Evolutionary conservation across 2,797 vertebrate genomes (phyloP).

Genomic region (Pipistrellus kuhlii): DNA sequence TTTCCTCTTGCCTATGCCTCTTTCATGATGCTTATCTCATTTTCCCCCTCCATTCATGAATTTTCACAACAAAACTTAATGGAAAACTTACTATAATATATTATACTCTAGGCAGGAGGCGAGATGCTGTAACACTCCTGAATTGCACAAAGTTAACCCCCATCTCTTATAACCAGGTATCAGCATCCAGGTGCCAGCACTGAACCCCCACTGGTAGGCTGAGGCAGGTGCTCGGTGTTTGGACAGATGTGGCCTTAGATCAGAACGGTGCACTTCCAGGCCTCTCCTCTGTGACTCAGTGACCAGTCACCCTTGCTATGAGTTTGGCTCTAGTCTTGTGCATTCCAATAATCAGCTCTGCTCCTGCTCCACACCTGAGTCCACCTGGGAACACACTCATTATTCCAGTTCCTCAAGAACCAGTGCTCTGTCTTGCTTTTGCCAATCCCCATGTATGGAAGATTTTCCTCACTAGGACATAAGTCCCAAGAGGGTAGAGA

Average conservation of each 20-base stretch:
- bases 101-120: not conserved
- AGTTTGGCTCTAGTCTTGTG: not conserved
- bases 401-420: not conserved
- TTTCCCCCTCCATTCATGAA: not conserved
- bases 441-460: not conserved
- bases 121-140: not conserved
- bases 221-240: not conserved
- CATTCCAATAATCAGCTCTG: not conserved
- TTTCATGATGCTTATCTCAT: not conserved
- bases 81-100: not conserved
- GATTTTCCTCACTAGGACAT: not conserved
- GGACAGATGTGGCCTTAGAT: not conserved
- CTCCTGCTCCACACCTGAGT: not conserved
- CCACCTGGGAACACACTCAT: not conserved
- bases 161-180: not conserved
- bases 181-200: not conserved
- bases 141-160: not conserved
- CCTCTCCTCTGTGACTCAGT: not conserved
- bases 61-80: not conserved
- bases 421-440: not conserved
- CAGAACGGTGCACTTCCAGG: not conserved
- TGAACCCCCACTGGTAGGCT: not conserved
- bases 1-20: not conserved
- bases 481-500: not conserved
- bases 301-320: not conserved